Conservation (phyloP, 2,113 vertebrate species). For the Puffinus mauretanicus region DNA sequence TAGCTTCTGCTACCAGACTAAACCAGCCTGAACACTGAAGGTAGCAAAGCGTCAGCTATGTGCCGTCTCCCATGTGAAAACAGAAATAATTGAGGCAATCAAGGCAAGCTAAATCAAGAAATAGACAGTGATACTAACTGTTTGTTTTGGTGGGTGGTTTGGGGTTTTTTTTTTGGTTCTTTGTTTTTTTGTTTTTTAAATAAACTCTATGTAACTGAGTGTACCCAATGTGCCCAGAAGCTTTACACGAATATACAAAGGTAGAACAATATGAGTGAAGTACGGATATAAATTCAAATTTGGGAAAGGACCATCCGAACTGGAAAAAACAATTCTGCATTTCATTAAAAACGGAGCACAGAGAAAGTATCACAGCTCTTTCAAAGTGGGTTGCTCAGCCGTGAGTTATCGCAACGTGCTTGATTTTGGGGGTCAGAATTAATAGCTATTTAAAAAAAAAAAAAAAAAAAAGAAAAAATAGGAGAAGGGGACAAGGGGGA, state of each 20-base stretch:
- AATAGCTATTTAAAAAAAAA: not conserved
- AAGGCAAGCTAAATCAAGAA: not conserved
- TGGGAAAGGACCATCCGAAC: not conserved
- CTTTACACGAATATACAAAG: not conserved
- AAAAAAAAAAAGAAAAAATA: not conserved
- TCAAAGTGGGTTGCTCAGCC: not conserved
- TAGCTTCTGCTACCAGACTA: not conserved
- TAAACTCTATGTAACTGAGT: not conserved
- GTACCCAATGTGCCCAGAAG: not conserved
- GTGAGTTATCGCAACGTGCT: rapidly evolving
- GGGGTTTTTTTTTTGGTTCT: too few relatives aligned
- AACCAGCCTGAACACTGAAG: not conserved
- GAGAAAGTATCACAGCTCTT: not conserved
- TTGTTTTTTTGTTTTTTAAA: not conserved
- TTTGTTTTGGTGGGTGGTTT: not conserved
- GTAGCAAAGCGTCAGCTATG: not conserved
- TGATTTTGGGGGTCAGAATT: not conserved
- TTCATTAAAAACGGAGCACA: not conserved
- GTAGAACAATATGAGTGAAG: not conserved
- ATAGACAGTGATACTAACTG: not conserved
- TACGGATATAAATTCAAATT: not conserved
- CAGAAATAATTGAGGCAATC: not conserved
- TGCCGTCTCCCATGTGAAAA: not conserved
- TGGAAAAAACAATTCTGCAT: not conserved
- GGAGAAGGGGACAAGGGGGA: not conserved